phyloP scores from a whole-genome alignment of 2,797 vertebrate genomes.

The Hypotaenidia philippensis region DNA sequence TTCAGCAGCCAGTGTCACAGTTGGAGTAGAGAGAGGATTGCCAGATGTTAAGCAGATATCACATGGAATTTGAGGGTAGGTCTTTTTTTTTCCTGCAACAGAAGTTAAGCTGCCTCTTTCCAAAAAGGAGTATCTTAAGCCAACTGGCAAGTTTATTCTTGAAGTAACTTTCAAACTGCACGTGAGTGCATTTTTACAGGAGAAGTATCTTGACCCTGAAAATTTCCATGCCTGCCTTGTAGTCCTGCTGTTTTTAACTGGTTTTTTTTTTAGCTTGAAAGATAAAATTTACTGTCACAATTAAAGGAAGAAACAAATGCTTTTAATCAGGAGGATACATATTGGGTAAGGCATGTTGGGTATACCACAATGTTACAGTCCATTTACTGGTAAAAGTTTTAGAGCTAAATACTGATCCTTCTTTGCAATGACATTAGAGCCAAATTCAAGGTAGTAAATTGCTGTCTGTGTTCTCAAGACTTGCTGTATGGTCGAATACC shows the following conservation, averaged over 20 bases:
- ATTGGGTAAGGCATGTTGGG: background rate
- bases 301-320: background rate
- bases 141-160: background rate
- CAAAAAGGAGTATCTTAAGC: background rate
- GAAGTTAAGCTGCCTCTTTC: constrained; percentile 30
- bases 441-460: background rate
- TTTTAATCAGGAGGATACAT: background rate
- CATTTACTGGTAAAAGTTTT: background rate
- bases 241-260: background rate
- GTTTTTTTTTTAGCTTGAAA: background rate
- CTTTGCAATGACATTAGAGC: background rate
- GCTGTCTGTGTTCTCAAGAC: background rate
- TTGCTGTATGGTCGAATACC: background rate
- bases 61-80: background rate
- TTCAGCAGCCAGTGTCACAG: constrained; percentile 27
- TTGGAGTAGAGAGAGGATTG: background rate
- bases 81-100: constrained; percentile 27
- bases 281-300: background rate
- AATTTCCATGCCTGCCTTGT: background rate
- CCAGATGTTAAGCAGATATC: constrained; percentile 15
- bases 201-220: background rate
- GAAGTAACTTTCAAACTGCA: background rate
- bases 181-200: background rate
- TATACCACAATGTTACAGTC: background rate
- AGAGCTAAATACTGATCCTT: background rate